Evolutionary conservation across 2,888 invertebrate genomes (phyloP).

Genomic region (Sialis fuliginosa): DNA sequence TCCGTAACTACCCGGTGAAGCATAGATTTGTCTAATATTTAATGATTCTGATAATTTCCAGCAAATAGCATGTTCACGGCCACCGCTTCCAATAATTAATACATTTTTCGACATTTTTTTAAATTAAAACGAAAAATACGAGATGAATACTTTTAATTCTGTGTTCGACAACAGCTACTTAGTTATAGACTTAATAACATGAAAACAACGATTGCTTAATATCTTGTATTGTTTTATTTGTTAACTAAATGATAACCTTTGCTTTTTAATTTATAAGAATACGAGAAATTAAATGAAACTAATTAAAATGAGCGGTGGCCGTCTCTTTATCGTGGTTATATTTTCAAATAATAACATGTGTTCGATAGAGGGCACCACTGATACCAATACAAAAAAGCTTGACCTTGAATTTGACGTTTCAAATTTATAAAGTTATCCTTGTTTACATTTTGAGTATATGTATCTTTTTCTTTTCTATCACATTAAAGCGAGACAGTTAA

Average conservation of each 20-base stretch:
- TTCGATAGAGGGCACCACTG: too few species aligned
- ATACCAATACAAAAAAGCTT: too few species aligned
- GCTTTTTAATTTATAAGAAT: too few species aligned
- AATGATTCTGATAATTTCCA: conserved; percentile 82
- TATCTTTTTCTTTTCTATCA: too few species aligned
- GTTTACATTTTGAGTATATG: too few species aligned
- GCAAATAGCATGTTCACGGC: conserved; percentile 87
- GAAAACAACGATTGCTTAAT: not conserved
- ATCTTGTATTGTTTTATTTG: not conserved
- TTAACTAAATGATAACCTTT: too few species aligned
- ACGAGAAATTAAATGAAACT: too few species aligned
- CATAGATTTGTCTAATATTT: conserved; percentile 51
- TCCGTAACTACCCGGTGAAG: conserved; percentile 81
- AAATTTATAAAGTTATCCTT: too few species aligned
- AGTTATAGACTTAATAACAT: not conserved
- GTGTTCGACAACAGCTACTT: conserved; percentile 7
- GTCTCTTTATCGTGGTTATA: too few species aligned
- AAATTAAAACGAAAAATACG: not conserved
- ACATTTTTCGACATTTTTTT: conserved; percentile 32
- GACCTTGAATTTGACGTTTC: too few species aligned
- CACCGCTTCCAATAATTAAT: conserved; percentile 80
- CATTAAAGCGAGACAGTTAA: too few species aligned
- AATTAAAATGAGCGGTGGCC: not conserved
- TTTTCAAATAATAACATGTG: too few species aligned
- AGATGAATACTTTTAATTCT: conserved; percentile 5